phyloP scores from a whole-genome alignment of 2,113 vertebrate genomes.

The Furnarius figulus region DNA sequence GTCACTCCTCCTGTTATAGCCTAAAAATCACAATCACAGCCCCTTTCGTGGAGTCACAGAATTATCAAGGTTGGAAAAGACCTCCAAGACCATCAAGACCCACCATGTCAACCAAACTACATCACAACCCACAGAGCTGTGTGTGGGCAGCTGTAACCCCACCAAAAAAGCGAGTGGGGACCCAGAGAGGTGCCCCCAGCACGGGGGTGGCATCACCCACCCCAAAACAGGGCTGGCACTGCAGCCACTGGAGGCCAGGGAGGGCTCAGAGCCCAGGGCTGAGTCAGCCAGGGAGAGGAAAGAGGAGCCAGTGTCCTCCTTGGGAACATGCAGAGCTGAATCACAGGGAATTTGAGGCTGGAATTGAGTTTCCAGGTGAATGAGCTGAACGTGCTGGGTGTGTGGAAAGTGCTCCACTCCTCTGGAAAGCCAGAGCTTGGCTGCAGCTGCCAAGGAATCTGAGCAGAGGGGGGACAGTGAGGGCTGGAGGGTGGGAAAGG shows the following conservation, averaged over 20 bases:
- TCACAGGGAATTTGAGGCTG: neutral
- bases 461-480: neutral
- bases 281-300: neutral
- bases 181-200: neutral
- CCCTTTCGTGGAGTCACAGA: neutral
- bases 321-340: neutral
- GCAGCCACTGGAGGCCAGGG: accelerated
- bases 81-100: neutral
- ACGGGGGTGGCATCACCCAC: accelerated
- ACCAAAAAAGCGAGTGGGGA: neutral
- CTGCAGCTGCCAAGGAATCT: neutral
- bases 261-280: too few species aligned
- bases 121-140: neutral
- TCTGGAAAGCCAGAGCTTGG: neutral
- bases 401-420: neutral
- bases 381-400: accelerated
- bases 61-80: neutral
- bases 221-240: neutral
- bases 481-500: accelerated
- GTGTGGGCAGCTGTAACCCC: neutral
- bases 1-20: accelerated
- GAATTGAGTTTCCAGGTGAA: neutral
- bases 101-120: accelerated
- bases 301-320: accelerated
- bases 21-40: neutral